Base-by-base conservation (phyloP, 2,888 invertebrate genomes). In the Troides helena region DNA sequence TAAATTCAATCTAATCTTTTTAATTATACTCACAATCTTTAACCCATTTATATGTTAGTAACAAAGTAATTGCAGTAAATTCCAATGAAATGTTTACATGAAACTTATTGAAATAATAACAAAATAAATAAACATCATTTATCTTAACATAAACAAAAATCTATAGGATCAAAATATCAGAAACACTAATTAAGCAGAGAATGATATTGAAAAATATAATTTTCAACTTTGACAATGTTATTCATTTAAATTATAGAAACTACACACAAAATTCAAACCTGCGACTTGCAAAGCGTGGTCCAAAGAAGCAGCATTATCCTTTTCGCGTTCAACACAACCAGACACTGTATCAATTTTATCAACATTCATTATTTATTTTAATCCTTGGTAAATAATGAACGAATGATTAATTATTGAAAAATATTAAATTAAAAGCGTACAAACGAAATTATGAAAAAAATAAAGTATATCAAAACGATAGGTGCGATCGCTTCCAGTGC, bases 281-380 rank as follows among this genome's bases (percentile, higher is more conserved):
- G 70, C 70, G n/a, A 70, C 59, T 10, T 70, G 62, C 30, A 70
- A 53, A 10, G 70, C 70, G 23, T 70, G 70, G 36, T 70, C 70
- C 30, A 70, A 63, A 5, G 62, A 59, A n/a, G 70, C 66, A 3
- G 59, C 53, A 62, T 66, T 50, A 63, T 62, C 50, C 0, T 63
- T 53, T 21, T 62, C 39, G 17, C 58, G 36, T 36, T 59, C 62
- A 63, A 66, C 62, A 50, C 50, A 5, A 7, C 21, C 62, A n/a
- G 65, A 46, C 14, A 66, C 53, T 59, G 70, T 56, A 50, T 53
- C 50, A 8, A 70, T 18, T 70, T 66, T 59, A 50, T 62, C 62
- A 23, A 12, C 12, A 58, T 30, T 50, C 70, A 70, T 66, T 39
- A 17, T 53, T 50, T 46, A 62, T 50, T 63, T 57, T 6, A n/a